Evolutionary conservation across 2,888 invertebrate species (phyloP).

Genomic region (Tholera decimalis): DNA sequence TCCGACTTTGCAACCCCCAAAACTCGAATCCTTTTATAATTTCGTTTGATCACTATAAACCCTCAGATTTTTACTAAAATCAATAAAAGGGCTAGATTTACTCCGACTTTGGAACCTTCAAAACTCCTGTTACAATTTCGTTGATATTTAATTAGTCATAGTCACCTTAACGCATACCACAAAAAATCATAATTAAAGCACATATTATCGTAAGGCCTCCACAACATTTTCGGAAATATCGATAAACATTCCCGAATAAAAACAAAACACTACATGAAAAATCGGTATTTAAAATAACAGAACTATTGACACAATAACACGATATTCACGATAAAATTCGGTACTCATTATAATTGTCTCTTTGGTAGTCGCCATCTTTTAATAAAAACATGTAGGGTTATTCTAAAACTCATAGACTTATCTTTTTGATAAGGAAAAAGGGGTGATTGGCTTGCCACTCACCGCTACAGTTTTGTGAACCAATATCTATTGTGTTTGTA

Average conservation of each 20-base stretch:
- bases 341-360: conserved; percentile 37
- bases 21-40: no score
- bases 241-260: not conserved
- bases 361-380: conserved; percentile 33
- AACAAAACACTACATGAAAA: not conserved
- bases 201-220: conserved; percentile 38
- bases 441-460: conserved; percentile 27
- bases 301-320: conserved; percentile 26
- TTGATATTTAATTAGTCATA: not conserved
- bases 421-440: conserved; percentile 34
- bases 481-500: conserved; percentile 20
- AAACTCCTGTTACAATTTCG: not conserved
- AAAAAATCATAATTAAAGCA: conserved; percentile 31
- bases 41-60: no score
- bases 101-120: not conserved
- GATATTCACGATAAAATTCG: conserved; percentile 46
- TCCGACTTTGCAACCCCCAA: no score
- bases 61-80: no score
- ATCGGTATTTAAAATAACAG: not conserved
- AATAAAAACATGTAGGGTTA: conserved; percentile 49
- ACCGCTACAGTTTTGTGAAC: not conserved
- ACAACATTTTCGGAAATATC: conserved; percentile 33
- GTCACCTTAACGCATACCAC: conserved; percentile 26
- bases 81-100: no score
- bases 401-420: conserved; percentile 38